Percentiles rank a stretch among this genome's conserved stretches.
These are phyloP conservation scores for Brachyrhaphis roseni DNA, from an alignment of 2,797 vertebrate species.

Conservation along the genomic window DNA sequence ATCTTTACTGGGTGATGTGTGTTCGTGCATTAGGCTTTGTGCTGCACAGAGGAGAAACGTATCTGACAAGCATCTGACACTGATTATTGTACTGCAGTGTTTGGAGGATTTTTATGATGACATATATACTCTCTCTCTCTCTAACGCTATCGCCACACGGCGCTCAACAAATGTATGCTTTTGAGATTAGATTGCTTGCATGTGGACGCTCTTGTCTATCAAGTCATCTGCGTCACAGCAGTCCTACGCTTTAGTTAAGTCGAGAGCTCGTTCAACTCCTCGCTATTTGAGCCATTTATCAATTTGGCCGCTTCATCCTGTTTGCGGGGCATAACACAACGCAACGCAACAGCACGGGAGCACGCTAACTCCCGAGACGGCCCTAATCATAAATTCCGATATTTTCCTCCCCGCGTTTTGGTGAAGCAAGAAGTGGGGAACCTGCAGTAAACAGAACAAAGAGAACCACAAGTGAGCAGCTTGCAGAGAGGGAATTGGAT, in stretches of 20 bases:
- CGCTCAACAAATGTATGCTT: constrained; percentile 31
- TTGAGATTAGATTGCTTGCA: constrained; percentile 43
- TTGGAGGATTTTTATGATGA: constrained; percentile 32
- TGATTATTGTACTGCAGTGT: constrained; percentile 16
- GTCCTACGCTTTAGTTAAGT: constrained; percentile 82
- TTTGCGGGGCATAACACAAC: constrained; percentile 18
- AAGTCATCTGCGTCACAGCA: constrained; percentile 56
- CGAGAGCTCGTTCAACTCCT: constrained; percentile 80
- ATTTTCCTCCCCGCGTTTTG: constrained; percentile 15
- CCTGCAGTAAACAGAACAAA: constrained; percentile 36
- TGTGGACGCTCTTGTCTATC: constrained; percentile 27
- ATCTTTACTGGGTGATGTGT: background rate
- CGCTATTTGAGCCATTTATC: constrained; percentile 89
- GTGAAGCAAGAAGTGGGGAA: constrained; percentile 12
- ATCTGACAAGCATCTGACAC: constrained; percentile 23
- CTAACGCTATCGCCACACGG: constrained; percentile 2
- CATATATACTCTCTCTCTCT: constrained; percentile 5
- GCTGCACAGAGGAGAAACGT: constrained; percentile 27
- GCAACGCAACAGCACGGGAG: background rate
- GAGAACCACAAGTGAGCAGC: constrained; percentile 8
- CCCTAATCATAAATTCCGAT: constrained; percentile 29
- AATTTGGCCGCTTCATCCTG: constrained; percentile 70
- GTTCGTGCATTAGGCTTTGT: constrained; percentile 19
- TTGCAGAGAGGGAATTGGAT: constrained; percentile 14
- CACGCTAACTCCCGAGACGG: constrained; percentile 16